Percentiles rank a stretch among this genome's conserved stretches.
These are phyloP conservation scores for Drosophila leontia DNA, from an alignment of 1,140 invertebrate genomes.

Conservation along the genomic window DNA sequence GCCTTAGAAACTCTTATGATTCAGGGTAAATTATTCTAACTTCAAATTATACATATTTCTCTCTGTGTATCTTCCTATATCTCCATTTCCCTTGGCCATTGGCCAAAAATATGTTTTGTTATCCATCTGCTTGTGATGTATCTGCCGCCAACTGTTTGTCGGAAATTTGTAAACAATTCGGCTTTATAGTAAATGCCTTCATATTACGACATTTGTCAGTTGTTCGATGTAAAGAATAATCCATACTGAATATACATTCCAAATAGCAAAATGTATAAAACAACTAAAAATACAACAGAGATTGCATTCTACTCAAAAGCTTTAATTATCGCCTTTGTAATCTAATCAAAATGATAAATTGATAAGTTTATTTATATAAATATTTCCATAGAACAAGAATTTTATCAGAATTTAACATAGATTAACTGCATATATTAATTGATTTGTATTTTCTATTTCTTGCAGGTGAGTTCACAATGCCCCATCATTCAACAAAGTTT, in stretches of 20 bases:
- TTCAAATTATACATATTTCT: background rate
- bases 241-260: conserved; percentile 2
- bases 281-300: background rate
- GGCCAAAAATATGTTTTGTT: conserved; percentile 60
- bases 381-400: conserved; percentile 6
- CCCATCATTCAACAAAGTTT: conserved; percentile 14
- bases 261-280: background rate
- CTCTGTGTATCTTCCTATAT: background rate
- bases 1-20: too few relatives aligned
- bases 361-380: conserved; percentile 21
- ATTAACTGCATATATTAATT: conserved; percentile 32
- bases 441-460: conserved; percentile 23
- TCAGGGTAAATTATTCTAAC: background rate
- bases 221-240: conserved; percentile 2
- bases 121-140: conserved; percentile 37
- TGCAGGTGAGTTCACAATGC: conserved; percentile 64
- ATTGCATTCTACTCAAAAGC: background rate
- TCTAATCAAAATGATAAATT: conserved; percentile 19
- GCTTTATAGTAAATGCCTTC: conserved; percentile 33
- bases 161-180: conserved; percentile 51
- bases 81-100: conserved; percentile 41
- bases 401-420: conserved; percentile 20
- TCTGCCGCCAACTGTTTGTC: conserved; percentile 56
- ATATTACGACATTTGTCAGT: conserved; percentile 31
- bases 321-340: background rate